Conservation (phyloP, 2,797 vertebrate species). For the Lepus townsendii region DNA sequence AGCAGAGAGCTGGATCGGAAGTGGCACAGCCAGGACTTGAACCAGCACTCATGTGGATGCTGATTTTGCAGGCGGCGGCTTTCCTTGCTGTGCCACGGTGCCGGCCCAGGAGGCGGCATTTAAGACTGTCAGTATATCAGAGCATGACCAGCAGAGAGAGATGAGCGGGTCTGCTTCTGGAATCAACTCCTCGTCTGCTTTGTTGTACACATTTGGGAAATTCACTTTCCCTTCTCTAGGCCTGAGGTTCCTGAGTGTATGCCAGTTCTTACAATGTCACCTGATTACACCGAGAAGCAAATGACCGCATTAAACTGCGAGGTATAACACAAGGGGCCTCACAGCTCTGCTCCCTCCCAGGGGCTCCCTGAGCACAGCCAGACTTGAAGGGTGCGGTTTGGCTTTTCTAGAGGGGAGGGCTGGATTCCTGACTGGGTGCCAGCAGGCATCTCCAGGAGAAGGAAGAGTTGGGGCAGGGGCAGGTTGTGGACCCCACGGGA, state of each 20-base stretch:
- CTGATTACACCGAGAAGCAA: neutral
- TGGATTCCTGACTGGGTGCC: neutral
- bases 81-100: too few relatives aligned
- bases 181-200: neutral
- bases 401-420: neutral
- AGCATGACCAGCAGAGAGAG: neutral
- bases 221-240: neutral
- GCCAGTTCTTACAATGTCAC: neutral
- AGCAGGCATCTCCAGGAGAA: neutral
- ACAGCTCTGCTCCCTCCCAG: neutral
- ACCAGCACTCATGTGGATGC: too few relatives aligned
- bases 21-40: too few relatives aligned
- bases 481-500: rapidly evolving
- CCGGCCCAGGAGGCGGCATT: too few relatives aligned
- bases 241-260: neutral
- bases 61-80: too few relatives aligned
- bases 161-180: neutral
- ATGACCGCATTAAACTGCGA: too few relatives aligned
- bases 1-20: too few relatives aligned
- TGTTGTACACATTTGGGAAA: neutral
- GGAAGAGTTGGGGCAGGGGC: neutral
- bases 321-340: neutral
- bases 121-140: neutral
- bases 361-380: neutral
- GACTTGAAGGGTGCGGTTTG: neutral